A percentile compares a stretch with the other conserved stretches of the same genome.
phyloP scores from a whole-genome alignment of 2,113 vertebrate genomes.

The Petrocephalus zakoni region DNA sequence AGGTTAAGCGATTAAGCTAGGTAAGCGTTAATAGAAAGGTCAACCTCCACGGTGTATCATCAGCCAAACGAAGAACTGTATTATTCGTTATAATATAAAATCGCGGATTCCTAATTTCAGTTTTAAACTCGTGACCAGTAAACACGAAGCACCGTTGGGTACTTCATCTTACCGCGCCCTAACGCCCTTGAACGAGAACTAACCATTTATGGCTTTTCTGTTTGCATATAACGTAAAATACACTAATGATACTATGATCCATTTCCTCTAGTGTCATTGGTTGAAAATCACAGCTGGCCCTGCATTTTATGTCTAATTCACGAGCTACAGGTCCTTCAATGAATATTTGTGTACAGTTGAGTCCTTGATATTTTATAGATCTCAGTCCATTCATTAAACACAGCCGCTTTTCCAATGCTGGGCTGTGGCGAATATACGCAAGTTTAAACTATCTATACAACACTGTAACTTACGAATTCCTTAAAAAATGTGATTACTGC shows the following conservation, averaged over 20 bases:
- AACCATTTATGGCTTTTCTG: too few relatives aligned
- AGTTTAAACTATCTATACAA: not conserved
- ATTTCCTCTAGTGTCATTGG: too few relatives aligned
- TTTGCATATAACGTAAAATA: not conserved
- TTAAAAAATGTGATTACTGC: not conserved
- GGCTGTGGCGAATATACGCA: too few relatives aligned
- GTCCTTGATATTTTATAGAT: not conserved
- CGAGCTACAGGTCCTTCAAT: not conserved
- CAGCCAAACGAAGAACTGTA: not conserved
- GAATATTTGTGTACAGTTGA: not conserved
- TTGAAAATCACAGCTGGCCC: too few relatives aligned
- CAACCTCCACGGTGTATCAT: not conserved
- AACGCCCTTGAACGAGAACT: not conserved
- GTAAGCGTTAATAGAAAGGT: not conserved
- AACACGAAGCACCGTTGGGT: not conserved
- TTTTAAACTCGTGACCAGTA: not conserved
- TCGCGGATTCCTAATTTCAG: not conserved
- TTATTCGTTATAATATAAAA: not conserved
- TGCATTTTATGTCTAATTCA: too few relatives aligned
- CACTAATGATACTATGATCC: too few relatives aligned
- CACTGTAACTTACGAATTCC: not conserved
- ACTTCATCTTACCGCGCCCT: not conserved
- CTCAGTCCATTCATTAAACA: not conserved
- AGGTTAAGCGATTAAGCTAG: not conserved
- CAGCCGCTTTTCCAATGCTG: too few relatives aligned